Conservation (phyloP, 2,113 vertebrate species). For the Numida meleagris region DNA sequence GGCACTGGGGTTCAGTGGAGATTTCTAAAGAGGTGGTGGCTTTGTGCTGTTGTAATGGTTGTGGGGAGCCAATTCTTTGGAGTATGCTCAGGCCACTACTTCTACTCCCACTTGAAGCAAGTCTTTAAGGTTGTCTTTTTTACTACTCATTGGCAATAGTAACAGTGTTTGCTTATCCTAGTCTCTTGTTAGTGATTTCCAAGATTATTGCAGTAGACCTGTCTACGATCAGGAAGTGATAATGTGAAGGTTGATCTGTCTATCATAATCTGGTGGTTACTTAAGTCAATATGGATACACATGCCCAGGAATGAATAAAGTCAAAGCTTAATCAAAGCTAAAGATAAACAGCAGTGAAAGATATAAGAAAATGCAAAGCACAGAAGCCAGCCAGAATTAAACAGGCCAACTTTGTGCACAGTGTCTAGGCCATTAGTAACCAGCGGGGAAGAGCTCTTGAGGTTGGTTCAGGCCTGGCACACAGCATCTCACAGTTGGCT, state of each 20-base stretch:
- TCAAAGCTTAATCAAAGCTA: neutral
- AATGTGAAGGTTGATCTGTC: neutral
- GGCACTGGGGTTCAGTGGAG: neutral
- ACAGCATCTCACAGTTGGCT: neutral
- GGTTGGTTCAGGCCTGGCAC: neutral
- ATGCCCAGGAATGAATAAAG: neutral
- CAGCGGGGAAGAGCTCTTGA: neutral
- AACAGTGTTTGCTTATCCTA: neutral
- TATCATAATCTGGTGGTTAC: neutral
- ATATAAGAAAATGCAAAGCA: neutral
- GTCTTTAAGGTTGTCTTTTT: neutral
- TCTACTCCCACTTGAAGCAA: neutral
- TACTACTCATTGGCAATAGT: neutral
- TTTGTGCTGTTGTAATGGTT: neutral
- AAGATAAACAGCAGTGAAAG: neutral
- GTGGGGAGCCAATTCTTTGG: neutral
- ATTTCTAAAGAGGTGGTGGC: neutral
- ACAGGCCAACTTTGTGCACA: neutral
- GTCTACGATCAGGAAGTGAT: neutral
- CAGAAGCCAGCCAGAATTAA: neutral
- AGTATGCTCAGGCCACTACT: neutral
- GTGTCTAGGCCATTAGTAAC: neutral
- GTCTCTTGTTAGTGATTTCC: neutral
- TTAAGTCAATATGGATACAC: neutral
- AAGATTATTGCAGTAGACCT: neutral